A percentile compares a stretch with the other conserved stretches of the same genome.
phyloP scores from a whole-genome alignment of 2,113 vertebrate species.

The Bubo blakistoni region DNA sequence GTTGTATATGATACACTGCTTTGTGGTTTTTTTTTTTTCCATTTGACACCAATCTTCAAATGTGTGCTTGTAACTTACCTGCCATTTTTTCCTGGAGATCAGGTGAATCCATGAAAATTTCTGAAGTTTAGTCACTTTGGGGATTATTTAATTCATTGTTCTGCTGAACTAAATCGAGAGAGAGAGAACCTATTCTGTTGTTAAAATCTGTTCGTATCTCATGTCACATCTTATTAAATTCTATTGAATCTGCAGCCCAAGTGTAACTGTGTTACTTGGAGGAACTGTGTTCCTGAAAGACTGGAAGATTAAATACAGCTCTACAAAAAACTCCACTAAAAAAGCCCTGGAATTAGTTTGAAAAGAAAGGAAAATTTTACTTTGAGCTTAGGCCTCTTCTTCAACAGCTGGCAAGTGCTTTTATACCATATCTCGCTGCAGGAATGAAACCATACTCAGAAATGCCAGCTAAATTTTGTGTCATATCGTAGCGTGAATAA shows the following conservation, averaged over 20 bases:
- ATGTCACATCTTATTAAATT: background rate
- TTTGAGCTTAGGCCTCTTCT: background rate
- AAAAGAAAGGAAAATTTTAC: background rate
- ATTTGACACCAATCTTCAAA: background rate
- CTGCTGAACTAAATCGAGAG: background rate
- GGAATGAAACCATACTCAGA: background rate
- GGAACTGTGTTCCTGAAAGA: background rate
- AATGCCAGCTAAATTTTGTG: background rate
- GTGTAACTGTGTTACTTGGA: background rate
- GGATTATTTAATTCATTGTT: background rate
- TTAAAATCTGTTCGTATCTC: background rate
- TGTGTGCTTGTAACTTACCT: background rate
- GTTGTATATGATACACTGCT: background rate
- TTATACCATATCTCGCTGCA: background rate
- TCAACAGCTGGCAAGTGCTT: background rate
- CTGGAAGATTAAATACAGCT: background rate
- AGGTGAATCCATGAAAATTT: background rate
- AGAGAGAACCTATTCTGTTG: background rate
- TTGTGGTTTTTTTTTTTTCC: background rate
- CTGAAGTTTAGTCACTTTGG: background rate
- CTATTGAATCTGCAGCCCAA: background rate
- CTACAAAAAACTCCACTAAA: background rate
- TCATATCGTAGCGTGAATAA: rapidly evolving
- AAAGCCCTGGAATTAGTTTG: background rate
- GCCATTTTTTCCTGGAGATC: background rate